Evolutionary conservation across 2,113 vertebrate genomes (phyloP).

Genomic region (Ginglymostoma cirratum): DNA sequence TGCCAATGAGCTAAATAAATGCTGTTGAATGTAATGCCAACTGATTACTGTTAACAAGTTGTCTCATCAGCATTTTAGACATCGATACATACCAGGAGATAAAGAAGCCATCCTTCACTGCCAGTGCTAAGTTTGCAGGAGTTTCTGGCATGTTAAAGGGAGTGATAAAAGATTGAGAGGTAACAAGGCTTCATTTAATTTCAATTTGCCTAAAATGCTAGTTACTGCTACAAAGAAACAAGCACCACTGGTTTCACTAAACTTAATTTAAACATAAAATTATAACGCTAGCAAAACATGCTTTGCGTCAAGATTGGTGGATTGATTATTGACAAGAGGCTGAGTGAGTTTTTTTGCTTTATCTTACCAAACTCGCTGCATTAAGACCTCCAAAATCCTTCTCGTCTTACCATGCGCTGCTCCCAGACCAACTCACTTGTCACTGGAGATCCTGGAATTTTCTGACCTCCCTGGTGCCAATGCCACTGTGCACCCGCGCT

Average conservation of each 20-base stretch:
- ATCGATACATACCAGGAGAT: no score
- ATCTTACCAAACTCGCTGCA: no score
- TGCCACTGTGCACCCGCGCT: no score
- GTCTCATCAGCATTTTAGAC: not conserved
- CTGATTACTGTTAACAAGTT: slow-evolving; percentile 10
- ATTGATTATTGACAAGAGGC: no score
- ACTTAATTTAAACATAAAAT: not conserved
- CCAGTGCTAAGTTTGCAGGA: not conserved
- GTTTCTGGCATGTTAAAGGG: not conserved
- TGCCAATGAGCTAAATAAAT: not conserved
- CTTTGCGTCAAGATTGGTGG: no score
- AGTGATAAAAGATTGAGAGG: not conserved
- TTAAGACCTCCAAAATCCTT: no score
- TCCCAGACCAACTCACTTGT: no score
- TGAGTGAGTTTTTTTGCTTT: no score
- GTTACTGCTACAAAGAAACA: not conserved
- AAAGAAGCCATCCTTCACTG: not conserved
- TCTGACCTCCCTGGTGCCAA: no score
- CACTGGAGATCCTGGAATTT: no score
- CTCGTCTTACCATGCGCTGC: no score
- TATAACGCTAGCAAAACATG: no score
- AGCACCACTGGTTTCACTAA: not conserved
- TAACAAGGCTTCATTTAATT: not conserved
- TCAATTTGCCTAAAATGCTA: not conserved
- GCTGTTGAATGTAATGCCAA: not conserved